A percentile compares a stretch with the other conserved stretches of the same genome.
Evolutionary conservation across 2,113 vertebrate species (phyloP).

Genomic region (Rhynchomys soricoides): DNA sequence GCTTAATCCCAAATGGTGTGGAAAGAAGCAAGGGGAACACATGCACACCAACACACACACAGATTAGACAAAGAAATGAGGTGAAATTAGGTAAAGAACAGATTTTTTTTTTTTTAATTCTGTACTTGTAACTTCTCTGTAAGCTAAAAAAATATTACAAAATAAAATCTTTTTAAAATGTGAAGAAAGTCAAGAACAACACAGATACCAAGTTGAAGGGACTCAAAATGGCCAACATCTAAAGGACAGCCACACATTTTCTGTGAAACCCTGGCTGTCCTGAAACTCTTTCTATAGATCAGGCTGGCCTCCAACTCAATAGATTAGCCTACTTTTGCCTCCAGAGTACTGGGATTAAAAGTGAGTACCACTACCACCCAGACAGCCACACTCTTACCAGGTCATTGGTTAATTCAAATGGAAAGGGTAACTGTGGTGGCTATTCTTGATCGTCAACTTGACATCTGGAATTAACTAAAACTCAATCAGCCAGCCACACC

Average conservation of each 20-base stretch:
- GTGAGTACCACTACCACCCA: neutral
- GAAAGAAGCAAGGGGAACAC: neutral
- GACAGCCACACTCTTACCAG: neutral
- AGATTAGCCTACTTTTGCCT: neutral
- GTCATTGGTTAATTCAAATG: slow-evolving; percentile 24
- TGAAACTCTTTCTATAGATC: neutral
- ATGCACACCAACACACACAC: neutral
- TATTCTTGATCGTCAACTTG: neutral
- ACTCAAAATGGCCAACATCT: neutral
- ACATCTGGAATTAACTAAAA: neutral
- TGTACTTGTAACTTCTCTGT: slow-evolving; percentile 7
- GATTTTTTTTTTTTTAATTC: neutral
- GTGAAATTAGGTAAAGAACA: neutral
- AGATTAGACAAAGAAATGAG: neutral
- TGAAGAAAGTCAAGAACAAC: neutral
- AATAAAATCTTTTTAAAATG: neutral
- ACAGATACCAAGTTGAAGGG: neutral
- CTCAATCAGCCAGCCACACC: neutral
- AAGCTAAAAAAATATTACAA: slow-evolving; percentile 58
- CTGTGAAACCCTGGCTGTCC: neutral
- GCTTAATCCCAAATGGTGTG: slow-evolving; percentile 11
- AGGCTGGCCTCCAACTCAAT: neutral
- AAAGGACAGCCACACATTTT: neutral
- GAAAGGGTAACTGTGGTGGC: neutral
- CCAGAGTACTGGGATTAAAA: neutral